Evolutionary conservation across 37 sponge, comb jelly and placozoan species (phyloP).

Genomic region (Diacarnus erythraeanus): DNA sequence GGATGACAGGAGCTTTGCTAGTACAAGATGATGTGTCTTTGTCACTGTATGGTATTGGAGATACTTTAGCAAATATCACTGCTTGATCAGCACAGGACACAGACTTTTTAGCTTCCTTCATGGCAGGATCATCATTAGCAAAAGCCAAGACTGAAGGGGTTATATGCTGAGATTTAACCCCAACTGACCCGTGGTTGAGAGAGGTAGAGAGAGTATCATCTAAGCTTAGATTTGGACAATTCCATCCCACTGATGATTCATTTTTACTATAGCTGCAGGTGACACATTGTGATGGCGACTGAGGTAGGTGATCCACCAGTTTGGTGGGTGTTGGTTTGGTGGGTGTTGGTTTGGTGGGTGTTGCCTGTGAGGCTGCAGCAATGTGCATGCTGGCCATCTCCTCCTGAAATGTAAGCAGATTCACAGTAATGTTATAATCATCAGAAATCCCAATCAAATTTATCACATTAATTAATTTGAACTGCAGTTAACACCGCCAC

Average conservation of each 20-base stretch:
- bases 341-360: neutral
- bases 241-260: neutral
- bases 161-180: neutral
- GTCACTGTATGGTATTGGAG: conserved; percentile 1
- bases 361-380: neutral
- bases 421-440: too few relatives aligned
- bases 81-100: neutral
- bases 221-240: neutral
- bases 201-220: neutral
- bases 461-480: too few relatives aligned
- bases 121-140: too few relatives aligned
- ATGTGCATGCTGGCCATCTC: neutral
- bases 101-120: too few relatives aligned
- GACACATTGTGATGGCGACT: neutral
- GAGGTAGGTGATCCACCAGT: too few relatives aligned
- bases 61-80: conserved; percentile 14
- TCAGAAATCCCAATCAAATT: too few relatives aligned
- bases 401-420: neutral
- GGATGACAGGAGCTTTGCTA: neutral
- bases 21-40: neutral
- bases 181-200: neutral
- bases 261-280: neutral
- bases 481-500: too few relatives aligned
- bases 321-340: neutral
- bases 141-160: neutral